Base-by-base conservation (phyloP, 2,797 vertebrate species). In the Linurgus olivaceus region DNA sequence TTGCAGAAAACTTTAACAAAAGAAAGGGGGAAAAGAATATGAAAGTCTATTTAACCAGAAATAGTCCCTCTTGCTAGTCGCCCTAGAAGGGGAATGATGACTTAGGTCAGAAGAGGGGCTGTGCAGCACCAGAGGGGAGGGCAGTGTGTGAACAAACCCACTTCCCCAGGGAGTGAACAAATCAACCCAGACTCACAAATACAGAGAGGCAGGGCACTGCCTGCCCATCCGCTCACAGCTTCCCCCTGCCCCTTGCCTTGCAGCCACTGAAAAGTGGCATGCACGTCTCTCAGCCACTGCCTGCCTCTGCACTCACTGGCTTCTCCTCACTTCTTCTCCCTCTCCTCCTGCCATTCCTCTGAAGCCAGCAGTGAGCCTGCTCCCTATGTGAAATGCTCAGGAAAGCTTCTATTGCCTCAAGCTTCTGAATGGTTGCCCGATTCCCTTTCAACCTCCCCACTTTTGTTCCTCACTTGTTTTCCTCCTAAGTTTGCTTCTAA, bases 11-110 rank as follows among this genome's bases (percentile, higher is more conserved):
- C 28, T 48, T 16, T 35, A 86, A 72, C 1, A 4, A 68, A 83
- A 83, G 28, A 73, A 73, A 86, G 14, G 10, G 23, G 17, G 0
- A 13, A 82, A 91, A 84, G 16, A 81, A 63, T 21, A 38, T 11
- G 51, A 55, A 86, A 94, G 51, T 15, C 26, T 4, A n/a, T 81
- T 65, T 81, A 75, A 77, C 25, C 48, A 81, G 54, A 87, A 89
- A 47, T 2, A 80, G 66, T 21, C 13, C 16, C 54, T 35, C 35
- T 61, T 33, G 50, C 50, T 86, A 61, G 67, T 35, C n/a, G 13
- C 12, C 11, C 1, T 6, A 33, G 50, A 68, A 93, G 19, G 17
- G 11, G 5, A 72, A 48, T 0, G 3, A 61, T 77, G 57, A 74
- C 57, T 80, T 45, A 40, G 42, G 61, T 29, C 35, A 58, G 52